These are phyloP conservation scores for Nyctalus aviator DNA, from an alignment of 2,797 vertebrate species.

Conservation along the genomic window DNA sequence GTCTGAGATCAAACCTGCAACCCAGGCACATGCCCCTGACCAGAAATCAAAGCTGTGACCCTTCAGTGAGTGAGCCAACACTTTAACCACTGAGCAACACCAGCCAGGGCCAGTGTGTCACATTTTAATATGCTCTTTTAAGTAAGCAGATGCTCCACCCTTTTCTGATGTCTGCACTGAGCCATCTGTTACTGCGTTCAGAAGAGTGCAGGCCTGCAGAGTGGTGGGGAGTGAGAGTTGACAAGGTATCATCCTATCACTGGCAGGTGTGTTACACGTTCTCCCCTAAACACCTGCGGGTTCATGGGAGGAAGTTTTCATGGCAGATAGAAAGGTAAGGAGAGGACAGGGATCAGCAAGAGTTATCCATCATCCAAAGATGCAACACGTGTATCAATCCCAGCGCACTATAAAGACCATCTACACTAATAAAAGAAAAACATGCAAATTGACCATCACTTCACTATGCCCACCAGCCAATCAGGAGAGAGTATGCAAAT, in stretches of 20 bases:
- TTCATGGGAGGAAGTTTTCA: not conserved
- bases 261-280: rapidly evolving
- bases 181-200: not conserved
- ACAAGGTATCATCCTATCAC: not conserved
- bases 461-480: no score
- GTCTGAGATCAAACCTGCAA: no score
- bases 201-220: not conserved
- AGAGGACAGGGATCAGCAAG: not conserved
- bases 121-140: not conserved
- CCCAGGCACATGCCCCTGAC: no score
- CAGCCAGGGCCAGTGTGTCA: not conserved
- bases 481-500: no score
- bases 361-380: not conserved
- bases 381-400: not conserved
- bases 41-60: no score
- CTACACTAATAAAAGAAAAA: no score
- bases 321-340: not conserved
- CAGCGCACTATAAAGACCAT: not conserved
- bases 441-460: no score
- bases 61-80: no score
- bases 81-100: no score
- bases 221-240: rapidly evolving
- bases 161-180: not conserved
- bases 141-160: not conserved
- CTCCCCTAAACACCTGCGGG: not conserved